A percentile compares a stretch with the other conserved stretches of the same genome.
Conservation (phyloP, 1,140 invertebrate species). For the Cylas formicarius region DNA sequence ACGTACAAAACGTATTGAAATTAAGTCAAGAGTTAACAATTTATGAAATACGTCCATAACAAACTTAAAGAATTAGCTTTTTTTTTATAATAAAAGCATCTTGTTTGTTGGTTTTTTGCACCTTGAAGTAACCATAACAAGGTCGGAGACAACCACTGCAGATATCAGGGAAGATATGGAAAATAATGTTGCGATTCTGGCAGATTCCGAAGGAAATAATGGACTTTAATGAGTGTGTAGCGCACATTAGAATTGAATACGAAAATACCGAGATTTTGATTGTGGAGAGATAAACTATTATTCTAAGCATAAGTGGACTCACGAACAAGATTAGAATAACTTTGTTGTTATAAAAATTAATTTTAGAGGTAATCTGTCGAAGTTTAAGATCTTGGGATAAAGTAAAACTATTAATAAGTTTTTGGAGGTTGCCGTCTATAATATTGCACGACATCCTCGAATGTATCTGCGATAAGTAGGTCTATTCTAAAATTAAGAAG, state of each 20-base stretch:
- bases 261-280: slow-evolving; percentile 37
- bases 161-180: slow-evolving; percentile 34
- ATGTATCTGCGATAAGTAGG: slow-evolving; percentile 36
- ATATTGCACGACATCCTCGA: slow-evolving; percentile 31
- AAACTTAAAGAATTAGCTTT: too few species aligned
- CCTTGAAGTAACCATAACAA: slow-evolving; percentile 30
- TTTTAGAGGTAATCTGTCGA: slow-evolving; percentile 31
- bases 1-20: too few species aligned
- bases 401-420: slow-evolving; percentile 38
- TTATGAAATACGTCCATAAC: too few species aligned
- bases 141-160: slow-evolving; percentile 26
- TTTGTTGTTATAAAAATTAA: too few species aligned
- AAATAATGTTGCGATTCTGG: slow-evolving; percentile 27
- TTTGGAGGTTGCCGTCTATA: slow-evolving; percentile 37
- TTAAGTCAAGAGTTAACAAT: too few species aligned
- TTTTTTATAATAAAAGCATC: too few species aligned
- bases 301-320: too few species aligned
- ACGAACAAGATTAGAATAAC: too few species aligned
- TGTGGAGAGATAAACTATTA: too few species aligned
- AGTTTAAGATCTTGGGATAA: slow-evolving; percentile 35
- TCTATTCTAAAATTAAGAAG: slow-evolving; percentile 31
- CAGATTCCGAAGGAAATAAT: slow-evolving; percentile 28
- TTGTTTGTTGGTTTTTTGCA: slow-evolving; percentile 27
- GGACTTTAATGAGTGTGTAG: slow-evolving; percentile 32
- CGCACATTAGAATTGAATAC: slow-evolving; percentile 39